Base-by-base conservation (phyloP, 2,888 invertebrate genomes). In the Cantharis rufa region DNA sequence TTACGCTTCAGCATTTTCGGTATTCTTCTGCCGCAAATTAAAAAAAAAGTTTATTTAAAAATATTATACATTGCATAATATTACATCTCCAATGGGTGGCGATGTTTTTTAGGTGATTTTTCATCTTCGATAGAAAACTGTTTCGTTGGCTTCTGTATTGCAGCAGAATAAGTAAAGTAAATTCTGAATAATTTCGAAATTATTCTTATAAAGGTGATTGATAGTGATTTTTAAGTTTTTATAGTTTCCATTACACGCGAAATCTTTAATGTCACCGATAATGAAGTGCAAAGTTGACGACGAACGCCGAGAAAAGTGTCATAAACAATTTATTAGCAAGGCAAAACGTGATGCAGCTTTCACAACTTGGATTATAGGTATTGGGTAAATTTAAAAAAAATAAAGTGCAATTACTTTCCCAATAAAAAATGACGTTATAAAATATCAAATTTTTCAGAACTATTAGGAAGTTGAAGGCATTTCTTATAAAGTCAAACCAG, bases 401-500 rank as follows among this genome's bases (percentile, higher is more conserved):
- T 18, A n/a, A 48, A n/a, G 48, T 48, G 48, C 48, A 48, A 48
- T 48, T 48, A 28, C 48, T 48, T 48, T 48, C 9, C 9, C 48
- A 48, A 48, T 48, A 48, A 48, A 48, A 48, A 48, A 48, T 48
- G 48, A 48, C 48, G 48, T 48, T 48, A 48, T 48, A 48, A 48
- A 48, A 48, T 48, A 48, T 48, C 48, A 48, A 48, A 48, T 48
- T 48, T 48, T n/a, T 48, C 48, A 48, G 48, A 48, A 48, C 48
- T 48, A 48, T 48, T 48, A n/a, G 48, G 48, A 48, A 48, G 48
- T 48, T 48, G 48, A 48, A 48, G 48, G 48, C 70, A 64, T 69
- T 74, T 74, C 70, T 74, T 70, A 74, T 64, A 69, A 63, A 69
- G 74, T 69, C 74, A 74, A 74, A 70, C 70, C 63, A 70, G 70